Evolutionary conservation across 2,888 invertebrate genomes (phyloP).

Genomic region (Drosophila algonquin): DNA sequence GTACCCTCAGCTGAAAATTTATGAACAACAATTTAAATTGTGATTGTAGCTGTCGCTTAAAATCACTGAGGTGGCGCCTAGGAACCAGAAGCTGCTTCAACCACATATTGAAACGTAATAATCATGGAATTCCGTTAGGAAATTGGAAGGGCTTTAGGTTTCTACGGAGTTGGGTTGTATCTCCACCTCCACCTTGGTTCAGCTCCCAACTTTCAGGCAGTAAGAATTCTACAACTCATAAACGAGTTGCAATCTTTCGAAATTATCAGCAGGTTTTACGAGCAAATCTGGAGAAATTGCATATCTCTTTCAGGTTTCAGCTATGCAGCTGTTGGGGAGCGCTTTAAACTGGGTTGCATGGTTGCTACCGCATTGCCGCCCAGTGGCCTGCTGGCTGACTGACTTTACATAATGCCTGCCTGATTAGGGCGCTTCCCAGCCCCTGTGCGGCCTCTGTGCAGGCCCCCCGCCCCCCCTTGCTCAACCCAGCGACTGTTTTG

Average conservation of each 20-base stretch:
- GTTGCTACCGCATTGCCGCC: slow-evolving; percentile 45
- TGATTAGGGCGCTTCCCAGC: slow-evolving; percentile 61
- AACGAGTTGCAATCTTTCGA: too few species aligned
- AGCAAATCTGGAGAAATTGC: background rate
- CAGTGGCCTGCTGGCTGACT: slow-evolving; percentile 55
- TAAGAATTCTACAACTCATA: background rate
- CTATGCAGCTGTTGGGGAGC: slow-evolving; percentile 46
- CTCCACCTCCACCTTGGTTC: too few species aligned
- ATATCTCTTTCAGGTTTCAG: background rate
- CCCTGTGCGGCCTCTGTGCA: slow-evolving; percentile 6
- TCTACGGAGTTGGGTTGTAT: too few species aligned
- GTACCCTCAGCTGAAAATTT: slow-evolving; percentile 35
- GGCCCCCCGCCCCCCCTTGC: background rate
- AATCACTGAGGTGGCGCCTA: background rate
- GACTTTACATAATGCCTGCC: slow-evolving; percentile 72
- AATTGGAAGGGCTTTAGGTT: background rate
- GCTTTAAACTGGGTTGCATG: slow-evolving; percentile 57
- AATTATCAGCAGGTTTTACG: background rate
- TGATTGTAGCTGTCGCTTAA: slow-evolving; percentile 26
- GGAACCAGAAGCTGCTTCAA: background rate
- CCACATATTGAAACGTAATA: slow-evolving; percentile 14
- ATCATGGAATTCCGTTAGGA: slow-evolving; percentile 23
- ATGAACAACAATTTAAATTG: slow-evolving; percentile 39
- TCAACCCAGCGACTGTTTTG: slow-evolving; percentile 17
- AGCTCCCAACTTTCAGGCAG: background rate